Base-by-base conservation (phyloP, 2,797 vertebrate species). In the Pelodytes ibericus region DNA sequence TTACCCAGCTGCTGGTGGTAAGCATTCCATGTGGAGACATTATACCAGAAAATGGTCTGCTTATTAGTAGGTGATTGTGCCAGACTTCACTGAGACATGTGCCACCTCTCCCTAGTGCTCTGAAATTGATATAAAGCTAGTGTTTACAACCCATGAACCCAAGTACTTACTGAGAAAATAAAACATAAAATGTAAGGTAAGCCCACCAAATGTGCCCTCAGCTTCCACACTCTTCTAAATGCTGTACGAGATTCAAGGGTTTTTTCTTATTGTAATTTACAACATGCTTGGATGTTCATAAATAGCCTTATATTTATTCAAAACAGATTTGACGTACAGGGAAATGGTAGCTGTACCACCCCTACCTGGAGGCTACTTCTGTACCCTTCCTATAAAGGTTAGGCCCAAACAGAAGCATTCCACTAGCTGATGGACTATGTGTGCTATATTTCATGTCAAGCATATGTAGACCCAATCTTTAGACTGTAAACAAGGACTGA, bases 111-210 rank as follows among this genome's bases (percentile, higher is more conserved):
- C 29, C 59, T 18, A 53, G 71, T 39, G 41, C 36, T 63, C 27
- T 24, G 31, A n/a, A 25, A 20, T 15, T 20, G 61, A 73, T 73
- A 26, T 41, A 56, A n/a, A 39, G 30, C 10, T 26, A 53, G n/a
- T 36, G 44, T 56, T 72, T 63, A 63, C 30, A 73, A 56, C 60
- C 49, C 26, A 36, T 49, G 41, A 53, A 22, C 41, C 62, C 59
- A 72, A n/a, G 33, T 2, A 7, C n/a, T 44, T 44, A 44, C 41
- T 44, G 41, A 44, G 41, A 44, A 44, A 13, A 72, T 72, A 72
- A 72, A 62, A 62, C n/a, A 61, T 58, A 44, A 44, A 44, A 10
- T 44, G 41, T 44, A 10, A 16, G 41, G 18, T 13, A 15, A 16
- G 41, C n/a, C 47, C 56, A 63, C 44, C 60, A 44, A 44, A 44